Evolutionary conservation across 2,113 vertebrate species (phyloP), one percentile per base, ranked within the genome.

Genomic region (Pelmatolapia mariae): DNA sequence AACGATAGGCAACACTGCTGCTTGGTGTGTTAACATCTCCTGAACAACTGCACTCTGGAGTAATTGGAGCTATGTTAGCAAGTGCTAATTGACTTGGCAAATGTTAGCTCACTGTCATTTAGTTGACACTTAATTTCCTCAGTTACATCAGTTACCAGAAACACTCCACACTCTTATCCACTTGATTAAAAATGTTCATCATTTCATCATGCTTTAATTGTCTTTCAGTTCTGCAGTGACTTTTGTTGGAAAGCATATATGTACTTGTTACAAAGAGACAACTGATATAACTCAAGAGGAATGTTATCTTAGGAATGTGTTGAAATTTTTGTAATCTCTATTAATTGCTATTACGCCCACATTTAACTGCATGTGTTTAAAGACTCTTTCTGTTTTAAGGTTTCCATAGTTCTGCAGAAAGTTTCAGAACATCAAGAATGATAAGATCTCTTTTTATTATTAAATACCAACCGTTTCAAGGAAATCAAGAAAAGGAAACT

Each of bases 61-160:
- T 47, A 82, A 89, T 83, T 73, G 79, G 81, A 63, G 79, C 63
- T 36, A 76, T 19, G 84, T 92, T 92, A 89, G 83, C 87, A 84
- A 31, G 33, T 83, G 86, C 82, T 93, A 91, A 90, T 82, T 87
- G 86, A 80, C 66, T 82, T 7, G 2, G 80, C 84, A 88, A 82
- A 89, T 29, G 8, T 90, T 87, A 24, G 80, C 7, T 90, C 33
- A 68, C 38, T 59, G 82, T 87, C 81, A 71, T 53, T 63, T 63
- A 18, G n/a, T 2, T 81, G 40, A 81, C 43, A 16, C 61, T n/a
- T 57, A 19, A 52, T 71, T 87, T 82, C 81, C 33, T 86, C n/a
- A 10, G 56, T 68, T 66, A 50, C n/a, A 73, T 52, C 36, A 73
- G 31, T 31, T 12, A 85, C 63, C 63, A 84, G 13, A 61, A 16